Evolutionary conservation across 1,140 invertebrate genomes (phyloP), one percentile per base, ranked within the genome.

Genomic region (Atopsyche davidsoni): DNA sequence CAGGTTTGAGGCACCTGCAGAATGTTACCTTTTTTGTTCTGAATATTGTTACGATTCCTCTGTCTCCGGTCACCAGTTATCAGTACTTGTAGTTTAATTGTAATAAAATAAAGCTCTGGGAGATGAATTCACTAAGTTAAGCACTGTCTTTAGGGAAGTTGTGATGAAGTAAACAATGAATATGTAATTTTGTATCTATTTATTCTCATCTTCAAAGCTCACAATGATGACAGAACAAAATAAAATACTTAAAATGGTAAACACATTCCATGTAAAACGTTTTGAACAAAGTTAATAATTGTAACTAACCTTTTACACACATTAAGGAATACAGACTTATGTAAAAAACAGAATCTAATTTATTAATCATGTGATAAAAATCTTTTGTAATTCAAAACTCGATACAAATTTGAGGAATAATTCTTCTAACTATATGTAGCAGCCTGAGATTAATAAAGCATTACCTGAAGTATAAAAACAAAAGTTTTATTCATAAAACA

Each of bases 161-260:
- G n/a, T n/a, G n/a, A n/a, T n/a, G n/a, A n/a, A n/a, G n/a, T n/a
- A n/a, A n/a, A n/a, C n/a, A n/a, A n/a, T n/a, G n/a, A 2, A 40
- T 6, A 16, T 42, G 10, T 42, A 25, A 50, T 40, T 50, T 36
- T 49, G 35, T 51, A 42, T 45, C n/a, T 41, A 41, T 56, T 55
- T 47, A 43, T 55, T 47, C 32, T 45, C 48, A 44, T 38, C 32
- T 44, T 51, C 48, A 52, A 55, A 52, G 49, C 49, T 46, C 51
- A 53, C 55, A 57, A 57, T 57, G 42, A 46, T 57, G 50, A 52
- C 45, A 57, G 35, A 57, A 44, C 45, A 52, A 50, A 31, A 34
- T 53, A 38, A 40, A 50, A n/a, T 46, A 57, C 46, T 53, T 41
- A 42, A 41, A 36, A 41, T 56, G 45, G 48, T 55, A 34, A 55